Evolutionary conservation across 1,140 invertebrate species (phyloP), one percentile per base, ranked within the genome.

Genomic region (Homarus americanus): DNA sequence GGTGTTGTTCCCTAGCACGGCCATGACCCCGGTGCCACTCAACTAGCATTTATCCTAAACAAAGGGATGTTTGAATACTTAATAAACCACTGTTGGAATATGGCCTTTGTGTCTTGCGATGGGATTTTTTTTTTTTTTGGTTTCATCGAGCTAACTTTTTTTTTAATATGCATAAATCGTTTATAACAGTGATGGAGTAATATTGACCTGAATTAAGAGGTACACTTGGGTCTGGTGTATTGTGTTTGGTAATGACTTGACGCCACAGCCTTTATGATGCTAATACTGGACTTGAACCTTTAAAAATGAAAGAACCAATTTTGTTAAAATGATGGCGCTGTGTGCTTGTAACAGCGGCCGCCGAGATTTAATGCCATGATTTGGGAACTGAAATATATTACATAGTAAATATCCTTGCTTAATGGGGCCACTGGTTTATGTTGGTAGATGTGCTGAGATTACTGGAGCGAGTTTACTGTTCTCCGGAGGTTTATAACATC

Each of bases 41-140:
- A 69, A 69, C 63, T 32, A 24, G 63, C 63, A 69, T 69, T 69
- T 36, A 69, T 73, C 49, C 36, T 72, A 84, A 84, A 84, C 82
- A 84, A 84, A 72, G 82, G 69, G 82, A 84, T 69, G 82, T 84
- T 84, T 84, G 82, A 84, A 84, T 84, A 38, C 82, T 84, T 84
- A 44, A 84, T 84, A 84, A 84, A 84, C 82, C 82, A 84, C 82
- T 69, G 82, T 66, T 44, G 82, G 36, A 84, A 49, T 84, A 84
- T 73, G 36, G 82, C 82, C 66, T 84, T 84, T 84, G 82, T 84
- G 66, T 84, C 63, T 69, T 72, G 28, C 63, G 36, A 84, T 84
- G 82, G 41, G 38, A 72, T 40, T 40, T 40, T 5, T 12, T 84
- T 83, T 82, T 58, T 82, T 83, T 83, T 38, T 40, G 28, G 9